phyloP scores from a whole-genome alignment of 2,888 invertebrate species.

The Choristoneura rosaceana region DNA sequence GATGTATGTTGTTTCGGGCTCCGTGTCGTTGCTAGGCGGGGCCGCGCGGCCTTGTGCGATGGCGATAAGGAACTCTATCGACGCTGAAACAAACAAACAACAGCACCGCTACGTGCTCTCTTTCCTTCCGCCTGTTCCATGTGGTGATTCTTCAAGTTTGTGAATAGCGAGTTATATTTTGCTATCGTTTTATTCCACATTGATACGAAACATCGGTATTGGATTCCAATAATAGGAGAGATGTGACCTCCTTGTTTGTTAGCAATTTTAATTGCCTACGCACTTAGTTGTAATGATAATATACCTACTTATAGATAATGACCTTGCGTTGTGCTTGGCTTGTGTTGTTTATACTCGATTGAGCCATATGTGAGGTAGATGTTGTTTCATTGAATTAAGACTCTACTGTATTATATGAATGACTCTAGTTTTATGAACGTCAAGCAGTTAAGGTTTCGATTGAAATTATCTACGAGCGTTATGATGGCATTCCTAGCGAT shows the following conservation, averaged over 20 bases:
- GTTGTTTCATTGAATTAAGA: too few relatives aligned
- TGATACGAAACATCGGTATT: background rate
- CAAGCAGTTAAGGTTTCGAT: too few relatives aligned
- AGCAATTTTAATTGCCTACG: too few relatives aligned
- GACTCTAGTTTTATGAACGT: too few relatives aligned
- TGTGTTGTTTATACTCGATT: background rate
- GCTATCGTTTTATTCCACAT: background rate
- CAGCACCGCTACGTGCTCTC: background rate
- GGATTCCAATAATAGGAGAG: background rate
- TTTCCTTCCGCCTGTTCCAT: background rate
- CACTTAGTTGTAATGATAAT: background rate
- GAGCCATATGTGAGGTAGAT: too few relatives aligned
- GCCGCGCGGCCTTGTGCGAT: constrained; percentile 11
- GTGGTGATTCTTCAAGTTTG: constrained; percentile 5
- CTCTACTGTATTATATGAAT: too few relatives aligned
- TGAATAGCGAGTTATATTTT: background rate
- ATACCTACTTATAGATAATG: background rate
- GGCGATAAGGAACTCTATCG: constrained; percentile 17
- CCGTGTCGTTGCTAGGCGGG: constrained; percentile 23
- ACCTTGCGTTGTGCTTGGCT: background rate
- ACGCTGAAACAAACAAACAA: background rate
- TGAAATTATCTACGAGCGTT: background rate
- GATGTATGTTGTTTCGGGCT: background rate
- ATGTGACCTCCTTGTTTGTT: too few relatives aligned
- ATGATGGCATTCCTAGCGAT: background rate